Evolutionary conservation across 2,888 invertebrate genomes (phyloP).

Genomic region (Dolichopus griseipennis): DNA sequence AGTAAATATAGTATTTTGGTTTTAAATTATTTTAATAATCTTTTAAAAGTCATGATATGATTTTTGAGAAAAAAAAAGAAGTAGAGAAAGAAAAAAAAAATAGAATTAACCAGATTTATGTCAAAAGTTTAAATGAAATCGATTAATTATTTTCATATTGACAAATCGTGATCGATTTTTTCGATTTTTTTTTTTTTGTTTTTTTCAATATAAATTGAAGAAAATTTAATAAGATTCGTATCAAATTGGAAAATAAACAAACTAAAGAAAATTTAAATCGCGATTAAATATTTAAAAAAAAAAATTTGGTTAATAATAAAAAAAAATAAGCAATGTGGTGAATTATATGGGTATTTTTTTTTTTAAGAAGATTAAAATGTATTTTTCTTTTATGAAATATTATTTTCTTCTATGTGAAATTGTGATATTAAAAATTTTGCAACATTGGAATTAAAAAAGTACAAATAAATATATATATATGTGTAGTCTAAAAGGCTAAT

Average conservation of each 20-base stretch:
- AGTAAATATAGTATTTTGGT: too few species aligned
- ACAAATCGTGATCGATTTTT: conserved; percentile 3
- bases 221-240: too few species aligned
- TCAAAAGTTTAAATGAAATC: not conserved
- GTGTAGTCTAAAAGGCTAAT: too few species aligned
- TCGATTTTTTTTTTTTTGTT: too few species aligned
- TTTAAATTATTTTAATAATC: not conserved
- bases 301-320: not conserved
- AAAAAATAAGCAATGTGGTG: not conserved
- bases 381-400: not conserved
- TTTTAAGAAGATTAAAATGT: not conserved
- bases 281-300: not conserved
- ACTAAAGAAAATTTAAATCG: not conserved
- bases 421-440: too few species aligned
- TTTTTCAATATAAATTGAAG: too few species aligned
- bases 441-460: too few species aligned
- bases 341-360: not conserved
- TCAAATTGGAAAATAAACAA: too few species aligned
- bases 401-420: not conserved
- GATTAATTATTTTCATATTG: conserved; percentile 1
- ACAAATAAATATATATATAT: too few species aligned
- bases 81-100: not conserved
- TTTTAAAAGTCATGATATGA: conserved; percentile 3
- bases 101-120: conserved; percentile 1
- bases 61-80: not conserved